Base-by-base conservation (phyloP, 2,888 invertebrate species). In the Meghimatium bilineatum region DNA sequence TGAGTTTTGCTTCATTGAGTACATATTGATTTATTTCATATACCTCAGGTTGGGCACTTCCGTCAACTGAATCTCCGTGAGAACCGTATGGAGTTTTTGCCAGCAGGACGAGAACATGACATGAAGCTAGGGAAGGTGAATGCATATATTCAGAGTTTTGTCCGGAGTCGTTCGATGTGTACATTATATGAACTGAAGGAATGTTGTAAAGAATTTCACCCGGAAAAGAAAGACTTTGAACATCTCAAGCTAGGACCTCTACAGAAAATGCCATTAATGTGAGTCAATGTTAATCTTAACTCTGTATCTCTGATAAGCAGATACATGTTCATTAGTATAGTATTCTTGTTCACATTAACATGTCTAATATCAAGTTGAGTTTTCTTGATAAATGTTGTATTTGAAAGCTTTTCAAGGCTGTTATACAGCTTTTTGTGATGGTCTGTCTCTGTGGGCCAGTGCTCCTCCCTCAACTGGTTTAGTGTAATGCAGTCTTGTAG, bases 141-240 rank as follows among this genome's bases (percentile, higher is more conserved):
- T 87, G 89, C 90, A 1, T 92, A 91, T 80, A 87, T 93, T n/a
- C 88, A 92, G 71, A 91, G 89, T 6, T 93, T 91, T 88, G 86
- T 91, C n/a, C 89, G 89, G 78, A 87, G 89, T 23, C 86, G 91
- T 10, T 88, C 91, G 0, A 87, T 92, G 34, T 92, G 92, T 79
- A 91, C 93, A 0, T 82, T 92, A 67, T 85, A 89, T 87, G 93
- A 93, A 85, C 87, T 93, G 20, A 84, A 85, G 20, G 89, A 91
- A 75, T 86, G 88, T 66, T 81, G 92, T 74, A 72, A 86, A 26
- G 92, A 92, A 29, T 92, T 89, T 80, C 88, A 87, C 26, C 87
- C 87, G 34, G 83, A 87, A 34, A 86, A 86, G 14, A 87, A 87
- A 14, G 88, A 88, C 23, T 93, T 93, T 87, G 89, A 89, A 10